A percentile compares a stretch with the other conserved stretches of the same genome.
phyloP scores from a whole-genome alignment of 2,113 vertebrate genomes.

The Monopterus albus region DNA sequence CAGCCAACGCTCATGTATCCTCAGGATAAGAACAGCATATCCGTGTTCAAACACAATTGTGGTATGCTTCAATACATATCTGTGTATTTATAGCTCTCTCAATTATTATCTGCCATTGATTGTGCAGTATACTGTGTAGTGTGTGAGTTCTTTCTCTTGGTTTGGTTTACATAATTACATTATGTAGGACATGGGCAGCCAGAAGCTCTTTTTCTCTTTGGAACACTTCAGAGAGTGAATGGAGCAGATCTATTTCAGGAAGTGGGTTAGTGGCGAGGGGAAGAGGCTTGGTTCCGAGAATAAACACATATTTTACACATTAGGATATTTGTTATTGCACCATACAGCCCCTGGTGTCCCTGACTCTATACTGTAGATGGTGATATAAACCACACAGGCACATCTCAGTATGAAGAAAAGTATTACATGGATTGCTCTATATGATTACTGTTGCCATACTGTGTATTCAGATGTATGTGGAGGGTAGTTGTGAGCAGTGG shows the following conservation, averaged over 20 bases:
- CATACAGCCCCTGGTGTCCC: slow-evolving; percentile 54
- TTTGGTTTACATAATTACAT: slow-evolving; percentile 79
- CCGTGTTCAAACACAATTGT: not conserved
- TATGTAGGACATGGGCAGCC: slow-evolving; percentile 82
- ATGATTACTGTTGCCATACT: slow-evolving; percentile 14
- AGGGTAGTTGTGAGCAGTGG: not conserved
- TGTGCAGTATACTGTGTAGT: slow-evolving; percentile 55
- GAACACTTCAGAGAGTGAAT: slow-evolving; percentile 79
- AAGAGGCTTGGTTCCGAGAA: slow-evolving; percentile 75
- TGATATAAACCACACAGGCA: slow-evolving; percentile 31
- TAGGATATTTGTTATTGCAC: slow-evolving; percentile 73
- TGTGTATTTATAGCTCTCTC: slow-evolving; percentile 13
- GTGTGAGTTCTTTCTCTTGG: slow-evolving; percentile 49
- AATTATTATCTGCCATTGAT: slow-evolving; percentile 58
- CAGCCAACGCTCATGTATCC: not conserved
- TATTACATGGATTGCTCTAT: not conserved
- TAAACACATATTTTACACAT: slow-evolving; percentile 79
- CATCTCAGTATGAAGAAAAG: not conserved
- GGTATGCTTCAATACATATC: not conserved
- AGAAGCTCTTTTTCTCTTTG: slow-evolving; percentile 78
- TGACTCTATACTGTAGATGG: slow-evolving; percentile 35
- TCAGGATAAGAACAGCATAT: not conserved
- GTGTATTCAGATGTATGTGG: not conserved
- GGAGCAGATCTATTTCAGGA: slow-evolving; percentile 81
- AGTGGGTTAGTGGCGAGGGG: slow-evolving; percentile 81